Percentiles rank a stretch among this genome's conserved stretches.
These are phyloP conservation scores for Lepidocolaptes lacrymiger DNA, from an alignment of 2,797 vertebrate species.

Conservation along the genomic window DNA sequence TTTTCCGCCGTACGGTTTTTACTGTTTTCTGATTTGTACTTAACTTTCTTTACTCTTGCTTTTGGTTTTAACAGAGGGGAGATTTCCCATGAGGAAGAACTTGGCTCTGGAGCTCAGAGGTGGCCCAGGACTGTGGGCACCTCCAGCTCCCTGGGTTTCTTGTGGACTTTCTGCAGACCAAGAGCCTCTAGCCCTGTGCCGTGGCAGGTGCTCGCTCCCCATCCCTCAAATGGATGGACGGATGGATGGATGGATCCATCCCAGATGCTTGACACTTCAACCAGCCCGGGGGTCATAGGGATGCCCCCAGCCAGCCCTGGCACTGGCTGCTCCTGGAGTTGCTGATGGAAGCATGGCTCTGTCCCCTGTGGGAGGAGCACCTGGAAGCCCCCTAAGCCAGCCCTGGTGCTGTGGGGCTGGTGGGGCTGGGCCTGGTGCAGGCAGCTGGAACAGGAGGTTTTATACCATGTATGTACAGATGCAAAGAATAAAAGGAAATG, in stretches of 20 bases:
- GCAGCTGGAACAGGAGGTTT: background rate
- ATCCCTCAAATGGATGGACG: background rate
- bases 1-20: background rate
- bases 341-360: background rate
- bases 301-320: background rate
- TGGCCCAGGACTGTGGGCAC: background rate
- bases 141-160: background rate
- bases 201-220: fast-evolving
- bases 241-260: background rate
- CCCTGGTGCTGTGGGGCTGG: fast-evolving
- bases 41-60: conserved; percentile 35
- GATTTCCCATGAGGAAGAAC: background rate
- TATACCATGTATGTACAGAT: conserved; percentile 39
- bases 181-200: background rate
- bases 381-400: fast-evolving
- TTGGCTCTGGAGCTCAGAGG: background rate
- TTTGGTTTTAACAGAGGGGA: background rate
- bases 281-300: fast-evolving
- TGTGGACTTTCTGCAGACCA: background rate
- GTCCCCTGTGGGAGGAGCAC: background rate
- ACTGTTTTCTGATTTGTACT: conserved; percentile 62
- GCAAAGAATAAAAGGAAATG: conserved; percentile 56
- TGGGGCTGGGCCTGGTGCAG: background rate
- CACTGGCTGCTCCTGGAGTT: fast-evolving
- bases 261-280: background rate